phyloP scores from a whole-genome alignment of 2,888 invertebrate species.

The Epinotia bilunana region DNA sequence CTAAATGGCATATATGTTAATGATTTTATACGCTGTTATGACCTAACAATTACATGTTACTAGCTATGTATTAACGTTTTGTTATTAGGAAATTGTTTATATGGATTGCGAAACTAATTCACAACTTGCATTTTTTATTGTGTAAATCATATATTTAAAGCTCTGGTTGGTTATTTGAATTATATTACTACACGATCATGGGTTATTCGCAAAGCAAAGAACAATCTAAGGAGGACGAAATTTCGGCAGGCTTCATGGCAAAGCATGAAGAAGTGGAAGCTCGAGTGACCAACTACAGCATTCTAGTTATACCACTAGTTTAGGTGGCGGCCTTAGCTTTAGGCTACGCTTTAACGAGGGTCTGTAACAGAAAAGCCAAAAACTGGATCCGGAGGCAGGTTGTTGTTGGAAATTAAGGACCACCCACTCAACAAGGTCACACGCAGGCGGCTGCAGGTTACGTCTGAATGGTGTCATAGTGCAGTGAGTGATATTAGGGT shows the following conservation, averaged over 20 bases:
- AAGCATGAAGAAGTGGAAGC: background rate
- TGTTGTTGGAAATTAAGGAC: no score
- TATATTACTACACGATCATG: background rate
- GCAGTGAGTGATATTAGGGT: background rate
- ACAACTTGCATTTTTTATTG: background rate
- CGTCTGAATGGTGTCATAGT: background rate
- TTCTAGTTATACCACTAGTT: background rate
- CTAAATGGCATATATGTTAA: no score
- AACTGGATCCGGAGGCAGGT: background rate
- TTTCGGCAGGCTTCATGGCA: background rate
- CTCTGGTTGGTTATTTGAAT: background rate
- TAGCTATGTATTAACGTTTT: no score
- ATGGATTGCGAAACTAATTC: background rate
- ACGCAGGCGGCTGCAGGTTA: background rate
- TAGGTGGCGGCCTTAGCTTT: background rate
- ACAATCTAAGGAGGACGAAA: background rate
- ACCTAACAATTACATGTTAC: no score
- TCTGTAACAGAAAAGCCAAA: background rate
- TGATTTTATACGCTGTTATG: no score
- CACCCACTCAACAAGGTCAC: background rate
- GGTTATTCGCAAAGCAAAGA: conserved; percentile 7
- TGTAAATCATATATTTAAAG: background rate
- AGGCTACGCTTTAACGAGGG: background rate
- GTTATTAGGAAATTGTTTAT: no score
- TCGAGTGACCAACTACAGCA: background rate